phyloP scores from a whole-genome alignment of 2,113 vertebrate species.

The Sarotherodon lohbergeri region DNA sequence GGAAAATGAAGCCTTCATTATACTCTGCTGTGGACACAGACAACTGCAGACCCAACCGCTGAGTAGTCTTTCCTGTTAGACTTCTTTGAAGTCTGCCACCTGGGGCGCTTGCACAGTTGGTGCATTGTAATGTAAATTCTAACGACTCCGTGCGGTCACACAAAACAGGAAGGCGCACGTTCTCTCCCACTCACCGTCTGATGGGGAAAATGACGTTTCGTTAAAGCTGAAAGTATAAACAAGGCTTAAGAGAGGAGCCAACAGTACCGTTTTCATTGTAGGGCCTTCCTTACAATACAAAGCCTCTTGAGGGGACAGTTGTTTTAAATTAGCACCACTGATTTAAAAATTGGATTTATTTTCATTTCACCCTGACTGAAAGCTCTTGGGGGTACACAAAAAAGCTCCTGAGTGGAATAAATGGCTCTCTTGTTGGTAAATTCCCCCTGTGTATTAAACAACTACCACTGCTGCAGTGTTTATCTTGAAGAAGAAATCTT shows the following conservation, averaged over 20 bases:
- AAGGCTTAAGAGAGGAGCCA: not conserved
- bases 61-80: not conserved
- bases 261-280: not conserved
- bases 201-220: not conserved
- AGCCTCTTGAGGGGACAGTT: too few species aligned
- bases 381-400: not conserved
- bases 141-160: not conserved
- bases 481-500: not conserved
- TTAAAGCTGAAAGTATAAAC: not conserved
- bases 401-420: not conserved
- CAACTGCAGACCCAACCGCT: not conserved
- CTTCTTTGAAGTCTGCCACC: not conserved
- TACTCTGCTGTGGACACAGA: not conserved
- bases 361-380: not conserved
- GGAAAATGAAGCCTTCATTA: not conserved
- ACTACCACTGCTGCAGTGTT: fast-evolving
- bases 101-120: not conserved
- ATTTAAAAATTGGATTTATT: too few species aligned
- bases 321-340: too few species aligned
- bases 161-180: not conserved
- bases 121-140: not conserved
- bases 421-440: not conserved
- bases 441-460: not conserved
- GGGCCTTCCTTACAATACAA: not conserved
- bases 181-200: not conserved